Conservation (phyloP, 2,113 vertebrate species). For the Erythrolamprus reginae region DNA sequence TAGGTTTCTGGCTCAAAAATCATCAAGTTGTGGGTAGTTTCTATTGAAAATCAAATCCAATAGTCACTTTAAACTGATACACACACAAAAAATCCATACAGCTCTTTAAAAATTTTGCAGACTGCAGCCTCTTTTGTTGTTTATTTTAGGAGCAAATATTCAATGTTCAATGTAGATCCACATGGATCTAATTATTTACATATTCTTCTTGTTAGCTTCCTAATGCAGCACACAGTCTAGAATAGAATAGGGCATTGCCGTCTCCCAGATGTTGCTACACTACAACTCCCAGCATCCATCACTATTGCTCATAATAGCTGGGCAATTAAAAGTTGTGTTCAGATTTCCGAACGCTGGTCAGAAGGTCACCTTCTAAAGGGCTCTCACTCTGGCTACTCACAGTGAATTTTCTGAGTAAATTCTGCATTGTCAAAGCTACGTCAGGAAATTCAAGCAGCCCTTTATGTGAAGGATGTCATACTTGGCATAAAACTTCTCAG, state of each 20-base stretch:
- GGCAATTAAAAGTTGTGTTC: not conserved
- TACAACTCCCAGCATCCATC: not conserved
- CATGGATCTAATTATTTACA: not conserved
- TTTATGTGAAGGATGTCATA: not conserved
- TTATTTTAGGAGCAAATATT: not conserved
- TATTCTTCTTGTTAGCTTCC: not conserved
- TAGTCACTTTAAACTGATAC: not conserved
- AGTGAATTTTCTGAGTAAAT: not conserved
- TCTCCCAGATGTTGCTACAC: not conserved
- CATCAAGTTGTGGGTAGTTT: not conserved
- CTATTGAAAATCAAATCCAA: not conserved
- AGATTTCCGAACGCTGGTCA: not conserved
- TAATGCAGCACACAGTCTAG: not conserved
- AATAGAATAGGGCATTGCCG: not conserved
- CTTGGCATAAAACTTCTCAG: not conserved
- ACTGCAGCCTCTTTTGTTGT: not conserved
- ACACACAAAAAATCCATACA: not conserved
- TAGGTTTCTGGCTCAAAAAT: not conserved
- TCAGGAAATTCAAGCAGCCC: not conserved
- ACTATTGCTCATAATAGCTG: not conserved
- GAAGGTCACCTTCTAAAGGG: not conserved
- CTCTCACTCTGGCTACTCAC: not conserved
- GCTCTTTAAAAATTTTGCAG: not conserved
- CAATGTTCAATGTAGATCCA: not conserved
- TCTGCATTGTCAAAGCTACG: not conserved